A percentile compares a stretch with the other conserved stretches of the same genome.
phyloP scores from a whole-genome alignment of 2,113 vertebrate genomes.

The Puffinus mauretanicus region DNA sequence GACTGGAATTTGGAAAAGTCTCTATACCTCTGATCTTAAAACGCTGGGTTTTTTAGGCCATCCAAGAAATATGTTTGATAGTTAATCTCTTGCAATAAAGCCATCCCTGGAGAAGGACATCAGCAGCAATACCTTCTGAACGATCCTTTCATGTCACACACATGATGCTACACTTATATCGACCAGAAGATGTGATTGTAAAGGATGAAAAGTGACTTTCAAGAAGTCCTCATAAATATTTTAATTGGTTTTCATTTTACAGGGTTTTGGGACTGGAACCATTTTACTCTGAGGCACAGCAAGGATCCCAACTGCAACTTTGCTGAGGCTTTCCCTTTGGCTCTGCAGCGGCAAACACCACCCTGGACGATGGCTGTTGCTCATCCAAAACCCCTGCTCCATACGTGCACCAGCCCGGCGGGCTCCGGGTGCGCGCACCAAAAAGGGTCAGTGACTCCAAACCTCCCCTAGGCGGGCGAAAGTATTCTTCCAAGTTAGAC shows the following conservation, averaged over 20 bases:
- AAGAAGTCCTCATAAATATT: background rate
- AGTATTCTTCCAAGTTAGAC: background rate
- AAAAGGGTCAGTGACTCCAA: background rate
- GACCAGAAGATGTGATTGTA: background rate
- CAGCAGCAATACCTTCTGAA: background rate
- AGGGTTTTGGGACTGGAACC: background rate
- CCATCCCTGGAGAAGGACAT: background rate
- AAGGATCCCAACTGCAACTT: background rate
- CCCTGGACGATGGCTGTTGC: background rate
- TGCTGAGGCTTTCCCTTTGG: background rate
- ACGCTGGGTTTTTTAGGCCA: background rate
- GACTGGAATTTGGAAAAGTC: background rate
- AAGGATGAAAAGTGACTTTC: background rate
- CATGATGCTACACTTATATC: background rate
- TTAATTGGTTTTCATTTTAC: background rate
- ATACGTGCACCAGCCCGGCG: accelerated
- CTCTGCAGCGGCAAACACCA: background rate
- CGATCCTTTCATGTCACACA: background rate
- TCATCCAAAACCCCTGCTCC: background rate
- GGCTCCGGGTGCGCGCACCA: accelerated
- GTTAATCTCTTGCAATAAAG: background rate
- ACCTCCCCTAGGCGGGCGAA: background rate
- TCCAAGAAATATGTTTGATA: background rate
- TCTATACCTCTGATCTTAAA: background rate
- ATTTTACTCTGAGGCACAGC: background rate